These are phyloP conservation scores for Diachrysia chrysitis DNA, from an alignment of 2,888 invertebrate species.

Conservation along the genomic window DNA sequence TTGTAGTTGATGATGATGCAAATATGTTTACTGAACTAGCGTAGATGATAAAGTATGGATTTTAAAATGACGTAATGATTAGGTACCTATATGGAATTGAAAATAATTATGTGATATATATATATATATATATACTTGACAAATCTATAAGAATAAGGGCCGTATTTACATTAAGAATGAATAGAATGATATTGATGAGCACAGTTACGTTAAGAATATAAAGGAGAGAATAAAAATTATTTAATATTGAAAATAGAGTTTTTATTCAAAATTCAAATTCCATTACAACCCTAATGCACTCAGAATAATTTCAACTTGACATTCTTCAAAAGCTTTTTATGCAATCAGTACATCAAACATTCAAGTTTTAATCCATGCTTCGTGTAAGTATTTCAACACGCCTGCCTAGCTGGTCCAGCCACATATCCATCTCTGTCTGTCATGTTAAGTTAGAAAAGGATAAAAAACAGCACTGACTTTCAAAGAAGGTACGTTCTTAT, in stretches of 20 bases:
- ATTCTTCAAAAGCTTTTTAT: constrained; percentile 58
- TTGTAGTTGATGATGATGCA: background rate
- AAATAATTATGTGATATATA: too few relatives aligned
- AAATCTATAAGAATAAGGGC: too few relatives aligned
- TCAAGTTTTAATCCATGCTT: constrained; percentile 84
- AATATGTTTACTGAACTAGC: background rate
- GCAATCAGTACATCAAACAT: constrained; percentile 75
- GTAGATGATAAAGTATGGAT: too few relatives aligned
- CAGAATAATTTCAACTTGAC: constrained; percentile 44
- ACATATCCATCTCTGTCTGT: constrained; percentile 58
- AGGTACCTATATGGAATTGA: too few relatives aligned
- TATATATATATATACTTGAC: too few relatives aligned
- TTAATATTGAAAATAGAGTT: too few relatives aligned
- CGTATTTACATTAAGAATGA: too few relatives aligned
- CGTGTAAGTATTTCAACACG: constrained; percentile 87
- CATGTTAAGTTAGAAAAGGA: constrained; percentile 56
- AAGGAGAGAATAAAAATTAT: too few relatives aligned
- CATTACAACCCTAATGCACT: constrained; percentile 42
- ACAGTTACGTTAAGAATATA: too few relatives aligned
- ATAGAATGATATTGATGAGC: too few relatives aligned
- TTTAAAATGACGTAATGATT: too few relatives aligned
- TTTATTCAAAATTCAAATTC: constrained; percentile 31
- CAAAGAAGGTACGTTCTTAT: constrained; percentile 66
- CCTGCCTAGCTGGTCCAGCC: constrained; percentile 68
- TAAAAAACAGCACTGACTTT: constrained; percentile 57